These are phyloP conservation scores for Eristalis intricaria DNA, from an alignment of 2,888 invertebrate species.

Conservation along the genomic window DNA sequence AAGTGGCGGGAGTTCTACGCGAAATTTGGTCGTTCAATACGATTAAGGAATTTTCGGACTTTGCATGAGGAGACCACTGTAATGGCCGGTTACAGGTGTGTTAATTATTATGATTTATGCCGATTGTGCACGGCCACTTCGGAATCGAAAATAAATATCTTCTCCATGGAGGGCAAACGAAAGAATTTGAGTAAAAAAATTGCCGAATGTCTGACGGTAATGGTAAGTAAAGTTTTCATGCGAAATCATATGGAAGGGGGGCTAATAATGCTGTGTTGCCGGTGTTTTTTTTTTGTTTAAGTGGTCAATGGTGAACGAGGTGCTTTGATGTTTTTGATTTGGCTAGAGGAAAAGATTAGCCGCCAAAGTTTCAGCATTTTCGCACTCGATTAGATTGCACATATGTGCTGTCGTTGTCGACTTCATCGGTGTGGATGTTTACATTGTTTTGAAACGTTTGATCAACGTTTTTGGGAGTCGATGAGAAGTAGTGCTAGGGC, in stretches of 20 bases:
- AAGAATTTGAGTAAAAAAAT: constrained; percentile 86
- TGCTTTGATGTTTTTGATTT: neutral
- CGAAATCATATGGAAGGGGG: neutral
- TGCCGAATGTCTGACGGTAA: constrained; percentile 84
- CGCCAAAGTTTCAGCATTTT: neutral
- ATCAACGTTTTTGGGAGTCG: no score
- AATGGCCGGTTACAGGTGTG: constrained; percentile 87
- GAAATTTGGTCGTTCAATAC: neutral
- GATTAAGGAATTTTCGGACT: neutral
- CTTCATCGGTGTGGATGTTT: no score
- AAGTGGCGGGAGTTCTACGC: neutral
- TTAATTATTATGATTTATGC: constrained; percentile 88
- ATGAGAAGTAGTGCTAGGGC: no score
- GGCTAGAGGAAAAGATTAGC: neutral
- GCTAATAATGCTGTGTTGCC: neutral
- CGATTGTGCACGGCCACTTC: constrained; percentile 86
- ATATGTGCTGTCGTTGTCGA: neutral
- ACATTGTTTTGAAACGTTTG: no score
- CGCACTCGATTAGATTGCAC: neutral
- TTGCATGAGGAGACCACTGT: neutral
- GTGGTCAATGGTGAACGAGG: neutral
- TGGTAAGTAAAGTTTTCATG: constrained; percentile 81
- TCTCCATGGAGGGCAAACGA: constrained; percentile 85
- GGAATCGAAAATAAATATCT: constrained; percentile 85
- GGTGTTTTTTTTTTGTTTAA: neutral